Percentiles rank a stretch among this genome's conserved stretches.
phyloP scores from a whole-genome alignment of 2,113 vertebrate species.

The Hyla sarda region DNA sequence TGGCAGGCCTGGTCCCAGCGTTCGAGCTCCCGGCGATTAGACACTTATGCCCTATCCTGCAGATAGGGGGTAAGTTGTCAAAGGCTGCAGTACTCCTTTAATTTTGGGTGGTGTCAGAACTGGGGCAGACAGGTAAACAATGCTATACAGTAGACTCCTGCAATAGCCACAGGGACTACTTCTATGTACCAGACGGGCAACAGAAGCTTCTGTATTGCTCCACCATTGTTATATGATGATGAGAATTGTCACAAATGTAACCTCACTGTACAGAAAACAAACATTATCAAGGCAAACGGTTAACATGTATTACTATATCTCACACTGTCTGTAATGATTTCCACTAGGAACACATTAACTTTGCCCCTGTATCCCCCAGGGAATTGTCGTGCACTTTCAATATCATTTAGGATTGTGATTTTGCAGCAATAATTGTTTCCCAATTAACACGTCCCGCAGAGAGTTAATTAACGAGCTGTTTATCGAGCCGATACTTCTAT shows the following conservation, averaged over 20 bases:
- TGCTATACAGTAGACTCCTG: too few species aligned
- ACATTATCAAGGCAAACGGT: neutral
- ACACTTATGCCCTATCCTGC: too few species aligned
- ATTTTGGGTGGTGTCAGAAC: too few species aligned
- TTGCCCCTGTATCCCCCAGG: neutral
- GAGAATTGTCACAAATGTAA: neutral
- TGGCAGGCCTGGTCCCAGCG: too few species aligned
- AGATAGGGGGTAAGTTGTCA: too few species aligned
- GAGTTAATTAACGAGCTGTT: slow-evolving; percentile 50
- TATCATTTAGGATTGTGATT: slow-evolving; percentile 40
- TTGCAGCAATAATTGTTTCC: slow-evolving; percentile 21
- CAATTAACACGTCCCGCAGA: slow-evolving; percentile 21
- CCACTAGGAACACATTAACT: neutral
- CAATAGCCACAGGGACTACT: too few species aligned
- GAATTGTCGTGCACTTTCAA: slow-evolving; percentile 18
- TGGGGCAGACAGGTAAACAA: too few species aligned
- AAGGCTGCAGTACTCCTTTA: too few species aligned
- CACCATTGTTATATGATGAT: neutral
- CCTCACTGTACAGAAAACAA: neutral
- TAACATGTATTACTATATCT: neutral
- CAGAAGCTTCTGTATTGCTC: too few species aligned
- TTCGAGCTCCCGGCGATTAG: too few species aligned
- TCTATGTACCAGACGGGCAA: too few species aligned
- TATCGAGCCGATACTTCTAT: neutral
- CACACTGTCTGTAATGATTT: neutral